Base-by-base conservation (phyloP, 1,140 invertebrate genomes). In the Drosophila setifemur region DNA sequence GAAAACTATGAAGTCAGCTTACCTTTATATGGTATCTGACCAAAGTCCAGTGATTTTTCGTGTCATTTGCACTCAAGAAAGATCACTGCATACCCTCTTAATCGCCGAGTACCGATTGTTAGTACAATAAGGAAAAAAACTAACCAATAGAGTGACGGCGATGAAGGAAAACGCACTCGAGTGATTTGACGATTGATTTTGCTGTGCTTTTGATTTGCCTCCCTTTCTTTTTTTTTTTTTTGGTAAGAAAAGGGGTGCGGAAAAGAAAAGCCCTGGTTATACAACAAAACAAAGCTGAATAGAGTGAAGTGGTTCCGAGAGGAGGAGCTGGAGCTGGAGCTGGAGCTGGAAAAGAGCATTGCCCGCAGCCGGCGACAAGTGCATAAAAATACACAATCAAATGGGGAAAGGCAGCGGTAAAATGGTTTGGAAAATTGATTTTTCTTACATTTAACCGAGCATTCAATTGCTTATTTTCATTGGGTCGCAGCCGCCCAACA, bases 371-470 rank as follows among this genome's bases (percentile, higher is more conserved):
- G 81, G 82, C 81, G 81, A 81, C 82, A 86, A 86, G 82, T 86
- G 82, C 81, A 86, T 86, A 81, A 81, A 86, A 87, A 63, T 48
- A 70, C 71, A 75, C 72, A 81, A 61, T 57, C 68, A 73, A 79
- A 79, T 72, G 72, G 43, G 25, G 19, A 52, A n/a, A 55, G 53
- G 47, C 63, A 67, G 76, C 63, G 66, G 81, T 87, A 86, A 86
- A 86, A 86, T 86, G 87, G 81, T 86, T 86, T 87, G 81, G 81
- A 81, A 86, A 86, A 86, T 86, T 86, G 81, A 86, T 86, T 86
- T 86, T 87, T 87, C 82, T 75, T 86, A 87, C 82, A 86, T 86
- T 86, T 81, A 86, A 87, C 82, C 85, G 82, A 86, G 82, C 81
- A 87, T 86, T 86, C 82, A 79, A 86, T 86, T 86, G 81, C 82